Percentiles rank a stretch among this genome's conserved stretches.
Evolutionary conservation across 1,140 invertebrate species (phyloP).

Genomic region (Anoplolepis gracilipes): DNA sequence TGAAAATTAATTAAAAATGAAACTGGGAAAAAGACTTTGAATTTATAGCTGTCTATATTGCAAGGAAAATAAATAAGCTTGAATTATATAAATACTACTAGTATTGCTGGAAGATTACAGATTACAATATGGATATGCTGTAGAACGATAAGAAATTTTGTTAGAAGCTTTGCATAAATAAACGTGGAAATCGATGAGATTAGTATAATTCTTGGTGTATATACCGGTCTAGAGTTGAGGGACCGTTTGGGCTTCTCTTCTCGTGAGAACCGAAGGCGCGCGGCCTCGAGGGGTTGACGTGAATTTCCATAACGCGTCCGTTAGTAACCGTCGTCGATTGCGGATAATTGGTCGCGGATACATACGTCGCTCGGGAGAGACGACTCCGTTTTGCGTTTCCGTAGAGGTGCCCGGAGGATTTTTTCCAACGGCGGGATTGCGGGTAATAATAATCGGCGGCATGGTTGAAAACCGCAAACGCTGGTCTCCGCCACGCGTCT

Average conservation of each 20-base stretch:
- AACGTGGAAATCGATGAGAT: background rate
- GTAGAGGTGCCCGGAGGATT: conserved; percentile 28
- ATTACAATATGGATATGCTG: background rate
- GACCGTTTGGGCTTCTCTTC: background rate
- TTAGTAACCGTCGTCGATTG: conserved; percentile 42
- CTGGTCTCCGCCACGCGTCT: conserved; percentile 23
- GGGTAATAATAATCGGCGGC: conserved; percentile 49
- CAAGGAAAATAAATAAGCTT: background rate
- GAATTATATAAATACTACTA: background rate
- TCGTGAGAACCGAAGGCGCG: conserved; percentile 1
- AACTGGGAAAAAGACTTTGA: background rate
- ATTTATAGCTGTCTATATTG: background rate
- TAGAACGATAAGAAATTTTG: no score
- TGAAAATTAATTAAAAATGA: no score
- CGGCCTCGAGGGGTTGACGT: conserved; percentile 30
- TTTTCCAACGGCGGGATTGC: conserved; percentile 28
- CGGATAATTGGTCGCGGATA: conserved; percentile 43
- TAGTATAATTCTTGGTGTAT: conserved; percentile 15
- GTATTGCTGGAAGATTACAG: background rate
- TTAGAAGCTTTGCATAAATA: background rate
- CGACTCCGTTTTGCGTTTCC: conserved; percentile 28
- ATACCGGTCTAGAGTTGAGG: background rate
- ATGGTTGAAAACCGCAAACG: background rate
- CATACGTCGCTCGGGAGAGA: background rate
- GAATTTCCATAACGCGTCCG: conserved; percentile 49